These are phyloP conservation scores for Mayetiola destructor DNA, from an alignment of 2,888 invertebrate species.

Conservation along the genomic window DNA sequence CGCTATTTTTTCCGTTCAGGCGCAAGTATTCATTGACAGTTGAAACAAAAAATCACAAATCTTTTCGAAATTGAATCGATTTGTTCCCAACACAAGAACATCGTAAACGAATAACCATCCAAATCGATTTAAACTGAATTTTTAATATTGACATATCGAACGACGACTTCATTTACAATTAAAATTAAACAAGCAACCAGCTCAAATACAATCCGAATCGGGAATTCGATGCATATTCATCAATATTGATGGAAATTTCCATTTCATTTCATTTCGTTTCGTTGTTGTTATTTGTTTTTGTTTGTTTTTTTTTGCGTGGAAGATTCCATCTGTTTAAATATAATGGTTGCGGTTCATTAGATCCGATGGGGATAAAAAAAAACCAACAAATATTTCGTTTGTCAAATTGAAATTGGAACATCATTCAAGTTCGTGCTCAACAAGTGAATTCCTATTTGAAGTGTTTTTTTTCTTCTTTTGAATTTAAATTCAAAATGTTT, in stretches of 20 bases:
- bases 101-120: neutral
- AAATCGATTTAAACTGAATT: neutral
- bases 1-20: neutral
- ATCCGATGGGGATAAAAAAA: neutral
- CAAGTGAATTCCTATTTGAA: slow-evolving; percentile 11
- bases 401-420: neutral
- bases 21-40: neutral
- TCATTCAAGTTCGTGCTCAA: slow-evolving; percentile 1
- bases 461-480: no score
- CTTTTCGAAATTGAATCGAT: neutral
- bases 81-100: neutral
- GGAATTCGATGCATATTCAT: neutral
- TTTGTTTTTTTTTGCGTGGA: no score
- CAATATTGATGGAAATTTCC: no score
- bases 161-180: slow-evolving; percentile 2
- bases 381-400: neutral
- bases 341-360: neutral
- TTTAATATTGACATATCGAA: slow-evolving; percentile 5
- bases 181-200: neutral
- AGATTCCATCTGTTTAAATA: neutral
- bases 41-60: no score
- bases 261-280: no score
- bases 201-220: neutral
- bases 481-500: no score
- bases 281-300: no score